phyloP scores from a whole-genome alignment of 1,140 invertebrate genomes.

The Caenorhabditis inopinata region DNA sequence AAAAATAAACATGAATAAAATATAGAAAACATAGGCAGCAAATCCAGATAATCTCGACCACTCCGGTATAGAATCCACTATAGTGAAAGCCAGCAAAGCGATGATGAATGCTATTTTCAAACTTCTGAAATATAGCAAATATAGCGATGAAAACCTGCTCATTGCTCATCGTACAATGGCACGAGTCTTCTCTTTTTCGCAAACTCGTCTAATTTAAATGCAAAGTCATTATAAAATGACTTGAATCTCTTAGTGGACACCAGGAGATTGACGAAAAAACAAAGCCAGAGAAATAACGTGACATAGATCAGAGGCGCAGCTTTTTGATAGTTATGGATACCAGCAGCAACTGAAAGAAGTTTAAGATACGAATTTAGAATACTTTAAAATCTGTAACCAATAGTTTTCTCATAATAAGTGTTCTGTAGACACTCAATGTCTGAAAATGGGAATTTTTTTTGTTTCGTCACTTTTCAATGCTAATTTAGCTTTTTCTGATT shows the following conservation, averaged over 20 bases:
- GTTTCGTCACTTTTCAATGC: too few species aligned
- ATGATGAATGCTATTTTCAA: conserved; percentile 68
- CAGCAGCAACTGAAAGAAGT: conserved; percentile 56
- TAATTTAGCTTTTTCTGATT: too few species aligned
- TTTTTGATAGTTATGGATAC: conserved; percentile 68
- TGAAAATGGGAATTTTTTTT: too few species aligned
- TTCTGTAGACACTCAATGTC: neutral
- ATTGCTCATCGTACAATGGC: neutral
- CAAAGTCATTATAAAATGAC: neutral
- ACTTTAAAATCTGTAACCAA: too few species aligned
- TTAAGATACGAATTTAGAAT: too few species aligned
- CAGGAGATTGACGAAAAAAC: conserved; percentile 70
- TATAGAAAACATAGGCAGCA: conserved; percentile 63
- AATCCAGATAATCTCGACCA: conserved; percentile 69
- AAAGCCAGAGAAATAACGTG: conserved; percentile 72
- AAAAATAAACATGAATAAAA: conserved; percentile 64
- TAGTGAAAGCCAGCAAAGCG: conserved; percentile 67
- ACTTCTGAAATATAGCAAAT: conserved; percentile 47
- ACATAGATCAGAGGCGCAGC: conserved; percentile 77
- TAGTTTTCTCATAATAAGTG: too few species aligned
- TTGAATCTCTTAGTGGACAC: neutral
- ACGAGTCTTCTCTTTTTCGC: conserved; percentile 35
- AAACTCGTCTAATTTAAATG: conserved; percentile 70
- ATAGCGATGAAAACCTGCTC: neutral
- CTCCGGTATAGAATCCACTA: conserved; percentile 72